phyloP scores from a whole-genome alignment of 2,888 invertebrate species.

The Euphydryas editha region DNA sequence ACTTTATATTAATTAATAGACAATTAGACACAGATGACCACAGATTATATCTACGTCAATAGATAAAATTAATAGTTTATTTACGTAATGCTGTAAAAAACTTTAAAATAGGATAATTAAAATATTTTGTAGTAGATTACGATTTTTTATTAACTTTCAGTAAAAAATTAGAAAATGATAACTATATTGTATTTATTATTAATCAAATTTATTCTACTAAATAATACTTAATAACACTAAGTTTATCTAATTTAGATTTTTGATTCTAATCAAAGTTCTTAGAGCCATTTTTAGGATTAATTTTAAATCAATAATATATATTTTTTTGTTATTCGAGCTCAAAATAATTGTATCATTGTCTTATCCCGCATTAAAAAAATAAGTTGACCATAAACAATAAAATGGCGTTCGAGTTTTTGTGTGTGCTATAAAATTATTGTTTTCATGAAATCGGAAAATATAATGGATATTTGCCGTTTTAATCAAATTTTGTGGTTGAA shows the following conservation, averaged over 20 bases:
- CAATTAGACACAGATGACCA: not conserved
- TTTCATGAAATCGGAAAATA: slow-evolving; percentile 62
- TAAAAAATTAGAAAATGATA: too few species aligned
- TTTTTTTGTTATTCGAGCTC: not conserved
- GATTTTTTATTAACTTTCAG: too few species aligned
- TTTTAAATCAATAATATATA: not conserved
- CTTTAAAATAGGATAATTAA: too few species aligned
- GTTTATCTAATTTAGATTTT: too few species aligned
- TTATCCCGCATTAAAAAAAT: slow-evolving; percentile 18
- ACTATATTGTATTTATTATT: too few species aligned
- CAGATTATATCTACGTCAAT: not conserved
- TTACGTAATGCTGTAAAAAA: not conserved
- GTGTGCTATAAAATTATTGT: slow-evolving; percentile 81
- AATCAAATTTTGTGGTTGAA: slow-evolving; percentile 45
- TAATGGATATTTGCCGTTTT: slow-evolving; percentile 48
- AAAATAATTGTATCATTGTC: slow-evolving; percentile 9
- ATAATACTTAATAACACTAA: too few species aligned
- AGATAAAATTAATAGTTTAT: not conserved
- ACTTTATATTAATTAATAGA: not conserved
- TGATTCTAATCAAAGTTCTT: too few species aligned
- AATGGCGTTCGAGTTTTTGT: slow-evolving; percentile 83
- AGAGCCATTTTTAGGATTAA: too few species aligned
- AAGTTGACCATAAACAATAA: slow-evolving; percentile 77
- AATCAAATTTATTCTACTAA: too few species aligned
- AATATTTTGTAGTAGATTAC: too few species aligned